Evolutionary conservation across 2,888 invertebrate genomes (phyloP), one percentile per base, ranked within the genome.

Genomic region (Cephus rjabovi): DNA sequence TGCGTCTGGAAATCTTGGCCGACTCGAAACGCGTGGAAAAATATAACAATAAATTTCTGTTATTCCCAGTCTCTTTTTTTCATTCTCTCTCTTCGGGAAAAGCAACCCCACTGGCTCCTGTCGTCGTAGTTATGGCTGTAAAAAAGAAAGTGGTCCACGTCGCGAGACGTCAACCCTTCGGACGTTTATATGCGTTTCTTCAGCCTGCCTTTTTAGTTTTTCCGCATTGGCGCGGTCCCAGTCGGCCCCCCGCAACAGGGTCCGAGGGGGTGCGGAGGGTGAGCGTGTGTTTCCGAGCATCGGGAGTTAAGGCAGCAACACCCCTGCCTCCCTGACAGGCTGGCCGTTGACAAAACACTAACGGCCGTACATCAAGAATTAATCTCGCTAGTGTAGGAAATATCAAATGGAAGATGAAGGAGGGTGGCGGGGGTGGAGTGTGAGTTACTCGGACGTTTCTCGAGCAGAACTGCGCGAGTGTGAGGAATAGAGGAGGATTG

Each of bases 341-440:
- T 15, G 35, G 12, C 40, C 33, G 70, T 30, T 70, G 70, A 70
- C 70, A 70, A 70, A 70, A 70, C 70, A 70, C 70, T 70, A 70
- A 70, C 74, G 35, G 35, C 74, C 71, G 77, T 76, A 78, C 79
- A 82, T 86, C 79, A 81, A 81, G 84, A 85, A 87, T 87, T 86
- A 87, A 87, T 87, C 83, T 87, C 81, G 79, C 79, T 75, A 74
- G 81, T 80, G 86, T 87, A 88, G 85, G 86, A 88, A 74, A 74
- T 74, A 74, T 35, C 11, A 74, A 74, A 74, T 74, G 74, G 74
- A 74, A 4, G 74, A 74, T 12, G 74, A 74, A n/a, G 23, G 34
- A 1, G 70, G 33, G 15, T 15, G 30, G 30, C 4, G 34, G n/a
- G 74, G 23, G 34, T 34, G 74, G 34, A 0, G 40, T 12, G 34